Evolutionary conservation across 2,797 vertebrate genomes (phyloP).

Genomic region (Microtus obscurus): DNA sequence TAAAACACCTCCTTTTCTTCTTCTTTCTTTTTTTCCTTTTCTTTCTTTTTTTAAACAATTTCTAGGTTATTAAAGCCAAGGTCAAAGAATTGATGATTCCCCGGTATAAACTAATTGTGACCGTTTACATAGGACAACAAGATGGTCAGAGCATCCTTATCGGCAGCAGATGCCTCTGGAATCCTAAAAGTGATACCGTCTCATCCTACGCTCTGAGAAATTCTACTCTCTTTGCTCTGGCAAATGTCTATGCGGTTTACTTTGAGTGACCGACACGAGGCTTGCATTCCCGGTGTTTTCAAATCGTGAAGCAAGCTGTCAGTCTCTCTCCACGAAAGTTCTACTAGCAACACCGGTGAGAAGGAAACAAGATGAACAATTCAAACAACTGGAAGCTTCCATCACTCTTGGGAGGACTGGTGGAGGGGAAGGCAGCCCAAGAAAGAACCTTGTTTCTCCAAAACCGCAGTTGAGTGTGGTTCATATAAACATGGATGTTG

Average conservation of each 20-base stretch:
- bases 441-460: neutral
- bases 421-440: neutral
- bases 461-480: neutral
- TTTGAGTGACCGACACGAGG: constrained; percentile 88
- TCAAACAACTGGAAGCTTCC: neutral
- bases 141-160: constrained; percentile 91
- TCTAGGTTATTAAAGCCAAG: constrained; percentile 92
- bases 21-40: too few relatives aligned
- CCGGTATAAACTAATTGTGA: constrained; percentile 93
- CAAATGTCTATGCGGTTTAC: constrained; percentile 93
- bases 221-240: constrained; percentile 92
- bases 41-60: neutral
- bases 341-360: constrained; percentile 3
- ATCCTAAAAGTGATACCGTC: constrained; percentile 90
- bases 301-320: neutral
- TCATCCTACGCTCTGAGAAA: constrained; percentile 92
- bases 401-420: neutral
- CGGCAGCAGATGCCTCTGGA: constrained; percentile 95
- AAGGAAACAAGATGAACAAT: constrained; percentile 33
- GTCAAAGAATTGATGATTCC: constrained; percentile 93
- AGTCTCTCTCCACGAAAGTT: neutral
- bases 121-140: constrained; percentile 93
- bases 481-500: constrained; percentile 29
- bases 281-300: neutral
- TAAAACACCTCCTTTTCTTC: neutral